Conservation (phyloP, 2,888 invertebrate species). For the Lobophora halterata region DNA sequence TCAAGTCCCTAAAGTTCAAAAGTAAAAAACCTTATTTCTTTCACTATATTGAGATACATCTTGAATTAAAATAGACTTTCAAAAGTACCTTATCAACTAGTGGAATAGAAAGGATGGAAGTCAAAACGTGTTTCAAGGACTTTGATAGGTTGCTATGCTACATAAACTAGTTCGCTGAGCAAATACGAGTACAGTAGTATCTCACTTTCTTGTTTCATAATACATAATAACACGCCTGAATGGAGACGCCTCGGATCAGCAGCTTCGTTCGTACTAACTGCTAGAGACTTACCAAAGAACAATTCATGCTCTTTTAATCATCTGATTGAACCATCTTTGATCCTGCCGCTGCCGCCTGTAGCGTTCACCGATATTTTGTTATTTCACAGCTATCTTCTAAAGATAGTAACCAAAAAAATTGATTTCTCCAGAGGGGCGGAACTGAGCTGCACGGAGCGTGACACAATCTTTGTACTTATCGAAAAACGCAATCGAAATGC, state of each 20-base stretch:
- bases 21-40: no score
- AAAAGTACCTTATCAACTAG: no score
- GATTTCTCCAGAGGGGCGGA: conserved; percentile 25
- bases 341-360: conserved; percentile 27
- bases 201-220: conserved; percentile 74
- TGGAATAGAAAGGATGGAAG: no score
- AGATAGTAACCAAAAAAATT: conserved; percentile 24
- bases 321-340: conserved; percentile 22
- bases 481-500: conserved; percentile 10
- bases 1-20: no score
- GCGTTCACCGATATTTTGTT: conserved; percentile 25
- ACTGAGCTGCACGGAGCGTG: conserved; percentile 21
- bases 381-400: conserved; percentile 42
- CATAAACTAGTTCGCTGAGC: no score
- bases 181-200: no score
- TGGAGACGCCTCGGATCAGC: conserved; percentile 52
- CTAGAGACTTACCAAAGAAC: conserved; percentile 13
- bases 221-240: conserved; percentile 60
- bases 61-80: no score
- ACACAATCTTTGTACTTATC: conserved; percentile 28
- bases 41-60: no score
- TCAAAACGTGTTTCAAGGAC: no score
- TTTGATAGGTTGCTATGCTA: no score
- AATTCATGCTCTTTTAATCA: conserved; percentile 20
- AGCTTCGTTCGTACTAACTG: conserved; percentile 9